phyloP scores from a whole-genome alignment of 2,113 vertebrate genomes.

The Malurus melanocephalus region DNA sequence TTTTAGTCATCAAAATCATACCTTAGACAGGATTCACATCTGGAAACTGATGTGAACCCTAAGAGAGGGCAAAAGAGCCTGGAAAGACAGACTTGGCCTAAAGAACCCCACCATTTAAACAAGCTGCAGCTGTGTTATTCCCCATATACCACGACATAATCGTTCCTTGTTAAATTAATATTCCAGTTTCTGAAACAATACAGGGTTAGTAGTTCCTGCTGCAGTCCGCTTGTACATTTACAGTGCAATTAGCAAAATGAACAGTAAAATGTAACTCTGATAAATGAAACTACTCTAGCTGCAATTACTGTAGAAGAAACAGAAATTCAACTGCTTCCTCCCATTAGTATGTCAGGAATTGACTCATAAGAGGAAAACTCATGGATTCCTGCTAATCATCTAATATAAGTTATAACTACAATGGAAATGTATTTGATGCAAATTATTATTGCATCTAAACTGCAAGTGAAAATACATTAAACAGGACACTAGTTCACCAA shows the following conservation, averaged over 20 bases:
- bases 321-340: background rate
- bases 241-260: background rate
- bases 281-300: background rate
- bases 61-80: background rate
- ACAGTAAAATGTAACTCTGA: background rate
- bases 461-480: background rate
- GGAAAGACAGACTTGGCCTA: background rate
- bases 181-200: background rate
- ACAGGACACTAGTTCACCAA: background rate
- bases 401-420: background rate
- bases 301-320: background rate
- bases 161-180: background rate
- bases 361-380: background rate
- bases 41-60: background rate
- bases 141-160: background rate
- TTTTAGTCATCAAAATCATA: background rate
- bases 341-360: background rate
- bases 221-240: background rate
- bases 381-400: background rate
- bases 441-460: background rate
- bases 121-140: background rate
- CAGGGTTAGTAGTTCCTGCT: background rate
- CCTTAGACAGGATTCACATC: background rate
- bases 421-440: background rate
- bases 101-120: background rate